Conservation (phyloP, 2,113 vertebrate genomes). For the Aldabrachelys gigantea region DNA sequence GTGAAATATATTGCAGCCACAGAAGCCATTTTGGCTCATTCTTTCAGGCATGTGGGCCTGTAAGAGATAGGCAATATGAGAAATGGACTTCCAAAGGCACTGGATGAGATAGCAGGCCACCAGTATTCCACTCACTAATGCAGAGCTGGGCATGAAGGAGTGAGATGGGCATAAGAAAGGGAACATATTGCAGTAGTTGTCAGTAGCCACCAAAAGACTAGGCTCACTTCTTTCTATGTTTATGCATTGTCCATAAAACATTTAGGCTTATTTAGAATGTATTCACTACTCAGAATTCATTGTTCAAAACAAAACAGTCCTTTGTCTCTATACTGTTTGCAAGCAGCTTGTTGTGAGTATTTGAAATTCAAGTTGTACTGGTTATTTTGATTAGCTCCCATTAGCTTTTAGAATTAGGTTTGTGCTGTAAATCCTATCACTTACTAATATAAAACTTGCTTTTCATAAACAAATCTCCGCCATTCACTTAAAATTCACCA, state of each 20-base stretch:
- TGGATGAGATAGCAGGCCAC: not conserved
- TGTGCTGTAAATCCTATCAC: not conserved
- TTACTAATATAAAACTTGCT: not conserved
- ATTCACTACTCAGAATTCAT: not conserved
- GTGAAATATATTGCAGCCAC: not conserved
- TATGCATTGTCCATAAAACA: not conserved
- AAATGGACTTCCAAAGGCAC: not conserved
- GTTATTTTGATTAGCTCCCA: not conserved
- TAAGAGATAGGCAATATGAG: not conserved
- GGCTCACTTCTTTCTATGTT: not conserved
- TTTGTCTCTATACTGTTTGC: not conserved
- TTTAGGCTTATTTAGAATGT: not conserved
- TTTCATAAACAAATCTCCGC: slow-evolving; percentile 6
- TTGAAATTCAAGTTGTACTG: not conserved
- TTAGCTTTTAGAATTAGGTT: slow-evolving; percentile 4
- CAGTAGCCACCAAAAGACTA: not conserved
- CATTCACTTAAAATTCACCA: not conserved
- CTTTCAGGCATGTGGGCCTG: not conserved
- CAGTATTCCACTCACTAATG: not conserved
- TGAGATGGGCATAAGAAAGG: not conserved
- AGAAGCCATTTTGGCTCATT: not conserved
- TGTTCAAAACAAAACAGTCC: not conserved
- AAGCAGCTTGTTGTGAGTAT: not conserved
- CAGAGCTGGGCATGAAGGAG: not conserved
- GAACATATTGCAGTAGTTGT: not conserved